Evolutionary conservation across 2,113 vertebrate species (phyloP).

Genomic region (Opisthocomus hoazin): DNA sequence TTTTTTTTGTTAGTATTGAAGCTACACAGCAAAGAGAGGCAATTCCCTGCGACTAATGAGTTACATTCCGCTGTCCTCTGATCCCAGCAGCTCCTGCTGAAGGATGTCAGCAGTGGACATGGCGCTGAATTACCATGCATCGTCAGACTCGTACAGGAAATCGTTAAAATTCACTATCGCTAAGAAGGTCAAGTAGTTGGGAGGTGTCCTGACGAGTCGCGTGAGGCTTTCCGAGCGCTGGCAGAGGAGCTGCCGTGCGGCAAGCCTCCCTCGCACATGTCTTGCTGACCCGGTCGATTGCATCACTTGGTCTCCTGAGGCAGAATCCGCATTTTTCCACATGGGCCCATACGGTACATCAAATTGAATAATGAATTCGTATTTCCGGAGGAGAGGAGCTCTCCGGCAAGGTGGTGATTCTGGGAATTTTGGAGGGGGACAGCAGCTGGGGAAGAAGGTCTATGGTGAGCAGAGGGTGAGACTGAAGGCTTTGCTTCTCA

Average conservation of each 20-base stretch:
- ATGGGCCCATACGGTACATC: background rate
- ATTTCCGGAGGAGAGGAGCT: background rate
- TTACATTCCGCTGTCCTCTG: background rate
- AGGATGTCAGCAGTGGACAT: background rate
- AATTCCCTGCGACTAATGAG: background rate
- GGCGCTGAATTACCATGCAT: accelerated
- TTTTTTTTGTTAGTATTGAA: background rate
- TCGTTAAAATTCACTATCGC: background rate
- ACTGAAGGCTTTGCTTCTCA: background rate
- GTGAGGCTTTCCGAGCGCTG: accelerated
- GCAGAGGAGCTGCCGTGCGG: background rate
- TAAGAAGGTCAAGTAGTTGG: background rate
- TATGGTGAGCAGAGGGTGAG: background rate
- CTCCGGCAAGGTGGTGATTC: background rate
- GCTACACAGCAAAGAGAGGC: background rate
- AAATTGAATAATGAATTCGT: background rate
- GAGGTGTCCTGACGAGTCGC: background rate
- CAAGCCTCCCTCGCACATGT: background rate
- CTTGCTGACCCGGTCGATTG: background rate
- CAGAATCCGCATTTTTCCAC: background rate
- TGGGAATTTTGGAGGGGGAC: background rate
- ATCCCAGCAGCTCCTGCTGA: background rate
- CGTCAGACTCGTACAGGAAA: background rate
- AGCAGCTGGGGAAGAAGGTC: background rate
- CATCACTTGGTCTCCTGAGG: background rate